phyloP scores from a whole-genome alignment of 1,140 invertebrate genomes.

The Arion vulgaris region DNA sequence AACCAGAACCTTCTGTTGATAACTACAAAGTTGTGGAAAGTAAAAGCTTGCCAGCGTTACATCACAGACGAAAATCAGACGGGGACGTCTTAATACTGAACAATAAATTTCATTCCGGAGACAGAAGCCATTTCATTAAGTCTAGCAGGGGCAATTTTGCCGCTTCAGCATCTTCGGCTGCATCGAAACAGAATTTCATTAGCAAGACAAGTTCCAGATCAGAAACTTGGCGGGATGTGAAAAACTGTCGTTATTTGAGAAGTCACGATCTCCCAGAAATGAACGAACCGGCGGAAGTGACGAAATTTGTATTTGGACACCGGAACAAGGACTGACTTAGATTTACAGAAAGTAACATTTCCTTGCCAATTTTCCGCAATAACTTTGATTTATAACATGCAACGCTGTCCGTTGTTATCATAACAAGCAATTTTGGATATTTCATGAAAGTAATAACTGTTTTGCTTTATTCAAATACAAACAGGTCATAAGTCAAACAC shows the following conservation, averaged over 20 bases:
- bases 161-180: not conserved
- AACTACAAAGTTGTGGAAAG: not conserved
- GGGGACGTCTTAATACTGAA: constrained; percentile 18
- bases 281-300: constrained; percentile 35
- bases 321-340: not conserved
- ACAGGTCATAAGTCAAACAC: too few relatives aligned
- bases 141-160: not conserved
- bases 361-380: too few relatives aligned
- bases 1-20: not conserved
- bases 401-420: too few relatives aligned
- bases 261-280: constrained; percentile 41
- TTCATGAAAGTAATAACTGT: too few relatives aligned
- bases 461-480: too few relatives aligned
- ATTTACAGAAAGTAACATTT: not conserved
- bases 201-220: not conserved
- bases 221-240: constrained; percentile 5
- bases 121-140: not conserved
- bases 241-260: constrained; percentile 35
- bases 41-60: not conserved
- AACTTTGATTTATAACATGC: too few relatives aligned
- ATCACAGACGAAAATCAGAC: constrained; percentile 12
- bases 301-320: constrained; percentile 38
- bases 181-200: not conserved
- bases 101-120: not conserved
- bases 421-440: too few relatives aligned